A percentile compares a stretch with the other conserved stretches of the same genome.
phyloP scores from a whole-genome alignment of 2,113 vertebrate species.

The Corythornis vintsioides region DNA sequence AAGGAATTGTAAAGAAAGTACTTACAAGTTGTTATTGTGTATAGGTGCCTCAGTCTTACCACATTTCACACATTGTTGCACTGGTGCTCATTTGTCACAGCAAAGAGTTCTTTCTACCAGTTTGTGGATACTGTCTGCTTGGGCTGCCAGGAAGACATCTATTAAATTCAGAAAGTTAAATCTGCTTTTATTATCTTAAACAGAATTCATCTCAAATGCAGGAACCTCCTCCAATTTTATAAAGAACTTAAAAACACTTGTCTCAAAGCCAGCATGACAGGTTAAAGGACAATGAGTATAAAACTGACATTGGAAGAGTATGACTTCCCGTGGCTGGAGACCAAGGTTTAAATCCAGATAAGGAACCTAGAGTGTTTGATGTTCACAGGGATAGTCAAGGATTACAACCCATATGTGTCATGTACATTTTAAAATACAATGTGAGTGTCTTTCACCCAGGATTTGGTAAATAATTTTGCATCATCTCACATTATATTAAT shows the following conservation, averaged over 20 bases:
- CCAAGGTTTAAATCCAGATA: not conserved
- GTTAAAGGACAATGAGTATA: not conserved
- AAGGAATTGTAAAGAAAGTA: not conserved
- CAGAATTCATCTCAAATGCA: not conserved
- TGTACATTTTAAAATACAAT: not conserved
- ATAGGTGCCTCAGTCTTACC: not conserved
- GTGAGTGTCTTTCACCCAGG: not conserved
- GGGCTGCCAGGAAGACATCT: not conserved
- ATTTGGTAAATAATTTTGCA: not conserved
- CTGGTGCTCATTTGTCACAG: not conserved
- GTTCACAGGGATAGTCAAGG: not conserved
- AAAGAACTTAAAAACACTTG: not conserved
- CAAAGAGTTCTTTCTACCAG: not conserved
- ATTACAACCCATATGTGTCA: not conserved
- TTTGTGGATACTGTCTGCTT: not conserved
- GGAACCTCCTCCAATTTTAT: not conserved
- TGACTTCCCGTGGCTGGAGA: not conserved
- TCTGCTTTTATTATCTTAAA: not conserved
- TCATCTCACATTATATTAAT: not conserved
- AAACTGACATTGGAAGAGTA: not conserved
- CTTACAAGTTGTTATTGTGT: not conserved
- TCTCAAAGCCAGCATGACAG: not conserved
- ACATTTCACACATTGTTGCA: not conserved
- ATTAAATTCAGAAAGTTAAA: not conserved
- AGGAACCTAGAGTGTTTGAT: not conserved